Base-by-base conservation (phyloP, 2,113 vertebrate species). In the Hirundichthys speculiger region DNA sequence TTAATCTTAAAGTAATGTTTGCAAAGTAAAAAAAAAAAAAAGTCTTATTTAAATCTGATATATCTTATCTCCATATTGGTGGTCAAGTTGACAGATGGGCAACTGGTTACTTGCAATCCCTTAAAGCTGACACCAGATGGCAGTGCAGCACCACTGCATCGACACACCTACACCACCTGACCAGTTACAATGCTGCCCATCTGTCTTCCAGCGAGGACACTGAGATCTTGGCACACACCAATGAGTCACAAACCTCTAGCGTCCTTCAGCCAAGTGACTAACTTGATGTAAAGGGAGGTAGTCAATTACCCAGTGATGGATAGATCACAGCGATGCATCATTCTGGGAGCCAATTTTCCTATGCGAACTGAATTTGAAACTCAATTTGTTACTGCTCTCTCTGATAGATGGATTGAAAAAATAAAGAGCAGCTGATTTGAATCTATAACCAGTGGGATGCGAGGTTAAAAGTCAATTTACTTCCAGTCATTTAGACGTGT, bases 231-330 rank as follows among this genome's bases (percentile, higher is more conserved):
- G 80, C 77, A 64, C 53, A 52, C 20, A 18, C 25, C 34, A 3
- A 8, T 9, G 48, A 67, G 59, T 19, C 25, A 64, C 41, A 78
- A 82, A 15, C 63, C 83, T 66, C 83, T 46, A 46, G 63, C 43
- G 79, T 84, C 85, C 85, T 86, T 88, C 81, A 89, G 77, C 64
- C 72, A 67, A 88, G 79, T 80, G 69, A 82, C 72, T 38, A 75
- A 66, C 79, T 70, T 51, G 75, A 83, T 80, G 70, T 75, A 70
- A 81, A 81, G 63, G 75, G 73, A 72, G 71, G 27, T 62, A 81
- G 78, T 88, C 85, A 82, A 88, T 86, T 80, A 87, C 77, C 22
- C 65, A 0, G 57, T 85, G 81, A 86, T 85, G 73, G 85, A 90
- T 86, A 73, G 77, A 79, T 88, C 74, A 83, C 67, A 27, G 53